Conservation (phyloP, 30 jellyfish, hydroid and myxozoan genomes). For the Hydra vulgaris region DNA sequence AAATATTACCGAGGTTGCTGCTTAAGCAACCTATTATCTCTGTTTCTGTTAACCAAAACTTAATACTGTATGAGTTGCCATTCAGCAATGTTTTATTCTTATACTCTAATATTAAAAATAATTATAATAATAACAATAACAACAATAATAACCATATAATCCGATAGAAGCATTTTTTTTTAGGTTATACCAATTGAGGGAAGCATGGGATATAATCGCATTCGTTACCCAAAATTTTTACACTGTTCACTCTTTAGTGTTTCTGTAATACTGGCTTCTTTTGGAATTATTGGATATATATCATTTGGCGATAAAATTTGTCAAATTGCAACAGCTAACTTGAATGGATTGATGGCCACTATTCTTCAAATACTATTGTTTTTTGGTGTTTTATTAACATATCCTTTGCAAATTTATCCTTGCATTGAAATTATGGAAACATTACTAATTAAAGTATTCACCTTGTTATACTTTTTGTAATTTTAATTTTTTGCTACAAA, state of each 20-base stretch:
- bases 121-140: no score
- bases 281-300: slow-evolving; percentile 80
- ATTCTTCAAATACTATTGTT: slow-evolving; percentile 66
- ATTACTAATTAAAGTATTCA: slow-evolving; percentile 22
- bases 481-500: no score
- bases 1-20: no score
- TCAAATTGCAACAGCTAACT: slow-evolving; percentile 65
- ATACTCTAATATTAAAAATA: no score
- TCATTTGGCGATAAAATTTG: slow-evolving; percentile 77
- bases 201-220: slow-evolving; percentile 97
- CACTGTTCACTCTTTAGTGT: slow-evolving; percentile 62
- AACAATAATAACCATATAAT: no score
- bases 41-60: no score
- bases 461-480: no score
- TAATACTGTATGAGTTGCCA: no score
- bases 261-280: slow-evolving; percentile 65
- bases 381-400: slow-evolving; percentile 88
- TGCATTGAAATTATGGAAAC: slow-evolving; percentile 72
- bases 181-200: slow-evolving; percentile 99
- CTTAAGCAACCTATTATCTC: no score
- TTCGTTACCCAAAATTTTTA: slow-evolving; percentile 68
- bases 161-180: background rate
- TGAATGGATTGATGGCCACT: slow-evolving; percentile 34
- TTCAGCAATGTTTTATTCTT: no score
- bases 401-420: slow-evolving; percentile 93